phyloP scores from a whole-genome alignment of 2,888 invertebrate genomes.

The Lasioglossum vierecki region DNA sequence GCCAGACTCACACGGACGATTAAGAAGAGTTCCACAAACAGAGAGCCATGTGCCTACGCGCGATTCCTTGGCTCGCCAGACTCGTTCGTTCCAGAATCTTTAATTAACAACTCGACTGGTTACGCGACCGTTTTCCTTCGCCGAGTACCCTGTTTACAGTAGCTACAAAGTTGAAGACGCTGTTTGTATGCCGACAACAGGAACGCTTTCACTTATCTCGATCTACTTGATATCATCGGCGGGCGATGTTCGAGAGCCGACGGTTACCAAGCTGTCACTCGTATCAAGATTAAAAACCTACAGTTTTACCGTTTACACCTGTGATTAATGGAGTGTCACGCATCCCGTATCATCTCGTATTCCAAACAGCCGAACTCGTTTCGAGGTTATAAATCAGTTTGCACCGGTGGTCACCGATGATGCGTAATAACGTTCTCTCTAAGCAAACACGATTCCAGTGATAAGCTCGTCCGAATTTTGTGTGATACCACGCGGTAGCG shows the following conservation, averaged over 20 bases:
- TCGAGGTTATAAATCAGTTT: neutral
- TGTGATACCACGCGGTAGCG: neutral
- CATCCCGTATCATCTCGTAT: neutral
- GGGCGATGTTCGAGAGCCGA: neutral
- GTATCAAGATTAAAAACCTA: neutral
- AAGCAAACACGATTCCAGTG: neutral
- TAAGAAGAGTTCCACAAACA: constrained; percentile 17
- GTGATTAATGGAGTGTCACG: neutral
- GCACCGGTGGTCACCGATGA: neutral
- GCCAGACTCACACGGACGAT: constrained; percentile 7
- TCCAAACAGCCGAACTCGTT: neutral
- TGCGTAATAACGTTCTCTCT: neutral
- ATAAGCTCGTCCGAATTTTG: neutral
- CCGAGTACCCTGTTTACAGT: neutral
- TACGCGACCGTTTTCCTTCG: neutral
- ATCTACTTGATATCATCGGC: neutral
- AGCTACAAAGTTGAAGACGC: neutral
- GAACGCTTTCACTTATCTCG: neutral
- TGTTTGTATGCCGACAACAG: neutral
- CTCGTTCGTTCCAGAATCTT: neutral
- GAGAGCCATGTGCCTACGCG: neutral
- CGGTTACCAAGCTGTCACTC: neutral
- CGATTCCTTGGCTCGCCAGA: neutral
- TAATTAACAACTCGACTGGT: constrained; percentile 15
- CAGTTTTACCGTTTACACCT: neutral